A percentile compares a stretch with the other conserved stretches of the same genome.
Evolutionary conservation across 2,888 invertebrate genomes (phyloP).

Genomic region (Macaria notata): DNA sequence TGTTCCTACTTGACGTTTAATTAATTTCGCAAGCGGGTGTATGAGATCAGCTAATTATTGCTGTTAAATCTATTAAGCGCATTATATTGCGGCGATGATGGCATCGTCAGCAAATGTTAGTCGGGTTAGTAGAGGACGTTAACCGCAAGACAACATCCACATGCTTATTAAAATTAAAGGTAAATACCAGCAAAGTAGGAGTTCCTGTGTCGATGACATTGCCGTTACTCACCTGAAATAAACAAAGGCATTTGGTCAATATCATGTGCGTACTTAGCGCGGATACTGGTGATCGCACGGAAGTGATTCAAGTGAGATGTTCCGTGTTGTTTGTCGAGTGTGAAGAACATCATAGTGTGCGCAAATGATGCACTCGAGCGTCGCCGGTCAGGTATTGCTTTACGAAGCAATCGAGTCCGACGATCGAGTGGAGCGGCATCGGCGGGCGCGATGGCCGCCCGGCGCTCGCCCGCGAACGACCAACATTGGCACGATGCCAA

Average conservation of each 20-base stretch:
- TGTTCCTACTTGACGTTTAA: conserved; percentile 24
- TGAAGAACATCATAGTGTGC: conserved; percentile 21
- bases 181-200: conserved; percentile 79
- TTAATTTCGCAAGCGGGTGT: conserved; percentile 30
- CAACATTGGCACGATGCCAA: conserved; percentile 70
- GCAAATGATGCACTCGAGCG: conserved; percentile 50
- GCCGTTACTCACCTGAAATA: conserved; percentile 81
- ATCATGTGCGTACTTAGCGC: background rate
- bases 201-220: conserved; percentile 82
- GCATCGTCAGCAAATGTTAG: conserved; percentile 15
- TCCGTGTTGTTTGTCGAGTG: conserved; percentile 7
- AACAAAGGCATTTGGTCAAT: conserved; percentile 25
- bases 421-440: conserved; percentile 48
- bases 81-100: conserved; percentile 21
- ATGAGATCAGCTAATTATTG: conserved; percentile 34
- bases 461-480: conserved; percentile 48
- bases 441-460: conserved; percentile 18
- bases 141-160: conserved; percentile 33
- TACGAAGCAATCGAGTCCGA: conserved; percentile 58
- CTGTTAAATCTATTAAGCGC: conserved; percentile 32
- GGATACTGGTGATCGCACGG: too few relatives aligned
- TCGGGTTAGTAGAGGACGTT: conserved; percentile 20
- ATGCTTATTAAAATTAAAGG: conserved; percentile 54
- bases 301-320: too few relatives aligned
- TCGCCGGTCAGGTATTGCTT: conserved; percentile 52